Base-by-base conservation (phyloP, 2,888 invertebrate genomes). In the Eupithecia abbreviata region DNA sequence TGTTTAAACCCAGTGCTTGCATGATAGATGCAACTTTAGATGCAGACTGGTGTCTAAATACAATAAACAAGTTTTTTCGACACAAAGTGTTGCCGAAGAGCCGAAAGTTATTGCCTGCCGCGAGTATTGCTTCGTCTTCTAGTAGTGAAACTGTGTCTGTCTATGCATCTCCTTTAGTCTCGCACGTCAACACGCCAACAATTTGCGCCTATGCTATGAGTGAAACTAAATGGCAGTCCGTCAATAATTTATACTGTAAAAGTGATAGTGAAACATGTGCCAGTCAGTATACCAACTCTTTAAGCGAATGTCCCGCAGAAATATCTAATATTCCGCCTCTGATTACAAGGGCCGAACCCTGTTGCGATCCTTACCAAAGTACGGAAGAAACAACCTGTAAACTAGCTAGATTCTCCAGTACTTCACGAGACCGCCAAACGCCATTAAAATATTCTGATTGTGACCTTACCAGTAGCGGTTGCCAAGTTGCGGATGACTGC, bases 1-100 rank as follows among this genome's bases (percentile, higher is more conserved):
- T 66, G 18, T 66, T 66, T 42, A 42, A 15, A 42, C 66, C 66
- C 7, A 42, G 42, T 66, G 45, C 67, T 45, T 68, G 67, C 45
- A 68, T 43, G n/a, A 42, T 68, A 68, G 67, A 68, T 43, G 67
- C 67, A 4, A n/a, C 67, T 43, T 68, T 68, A 45, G 67, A 68
- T 68, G 67, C 67, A 18, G 67, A 45, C 43, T 68, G 67, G 67
- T 68, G 67, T 30, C 58, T 71, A n/a, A 69, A 58, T 68, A 68
- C 43, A 43, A 68, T 68, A 43, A 68, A n/a, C n/a, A 68, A 18
- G 67, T 43, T 68, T 10, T 68, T 68, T 10, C 7, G 43, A n/a
- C 4, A 15, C 15, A 68, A 68, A 68, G n/a, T 10, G 4, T 62
- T 9, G 9, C 9, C 62, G 2, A 18, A 12, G 30, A 62, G 18